These are phyloP conservation scores for Phengaris alcon DNA, from an alignment of 2,888 invertebrate species.

Conservation along the genomic window DNA sequence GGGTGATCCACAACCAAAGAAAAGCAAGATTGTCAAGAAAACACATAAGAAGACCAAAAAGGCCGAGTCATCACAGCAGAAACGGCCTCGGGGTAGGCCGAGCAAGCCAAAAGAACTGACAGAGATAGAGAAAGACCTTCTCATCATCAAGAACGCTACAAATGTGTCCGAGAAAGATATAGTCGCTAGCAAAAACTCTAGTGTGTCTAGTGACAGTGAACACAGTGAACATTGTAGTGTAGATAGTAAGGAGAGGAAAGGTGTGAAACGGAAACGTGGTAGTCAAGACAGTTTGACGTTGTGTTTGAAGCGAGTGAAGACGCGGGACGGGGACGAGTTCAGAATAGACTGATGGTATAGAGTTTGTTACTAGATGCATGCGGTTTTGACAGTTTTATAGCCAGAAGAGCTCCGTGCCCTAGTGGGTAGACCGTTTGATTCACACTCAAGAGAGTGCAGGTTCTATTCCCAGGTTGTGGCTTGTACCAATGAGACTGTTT, in stretches of 20 bases:
- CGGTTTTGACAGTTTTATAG: neutral
- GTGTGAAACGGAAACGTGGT: slow-evolving; percentile 52
- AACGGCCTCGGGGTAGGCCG: slow-evolving; percentile 52
- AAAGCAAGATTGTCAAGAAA: slow-evolving; percentile 52
- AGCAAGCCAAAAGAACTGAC: slow-evolving; percentile 61
- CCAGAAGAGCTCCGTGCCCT: too few species aligned
- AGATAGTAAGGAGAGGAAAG: slow-evolving; percentile 47
- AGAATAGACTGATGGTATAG: slow-evolving; percentile 26
- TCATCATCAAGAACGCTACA: slow-evolving; percentile 66
- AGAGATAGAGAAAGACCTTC: slow-evolving; percentile 67
- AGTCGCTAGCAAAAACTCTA: neutral
- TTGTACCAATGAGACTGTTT: too few species aligned
- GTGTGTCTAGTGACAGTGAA: slow-evolving; percentile 59
- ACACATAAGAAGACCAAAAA: slow-evolving; percentile 62
- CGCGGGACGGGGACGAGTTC: neutral
- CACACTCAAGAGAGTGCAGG: too few species aligned
- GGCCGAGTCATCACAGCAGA: slow-evolving; percentile 57
- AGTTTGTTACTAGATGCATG: slow-evolving; percentile 2
- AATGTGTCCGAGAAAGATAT: slow-evolving; percentile 38
- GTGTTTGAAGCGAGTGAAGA: slow-evolving; percentile 13
- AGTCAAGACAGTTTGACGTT: neutral
- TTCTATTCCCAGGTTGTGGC: too few species aligned
- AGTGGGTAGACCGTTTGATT: too few species aligned
- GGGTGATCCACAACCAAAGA: slow-evolving; percentile 63
- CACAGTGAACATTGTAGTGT: slow-evolving; percentile 47